These are phyloP conservation scores for Syngnathus floridae DNA, from an alignment of 2,113 vertebrate species.

Conservation along the genomic window DNA sequence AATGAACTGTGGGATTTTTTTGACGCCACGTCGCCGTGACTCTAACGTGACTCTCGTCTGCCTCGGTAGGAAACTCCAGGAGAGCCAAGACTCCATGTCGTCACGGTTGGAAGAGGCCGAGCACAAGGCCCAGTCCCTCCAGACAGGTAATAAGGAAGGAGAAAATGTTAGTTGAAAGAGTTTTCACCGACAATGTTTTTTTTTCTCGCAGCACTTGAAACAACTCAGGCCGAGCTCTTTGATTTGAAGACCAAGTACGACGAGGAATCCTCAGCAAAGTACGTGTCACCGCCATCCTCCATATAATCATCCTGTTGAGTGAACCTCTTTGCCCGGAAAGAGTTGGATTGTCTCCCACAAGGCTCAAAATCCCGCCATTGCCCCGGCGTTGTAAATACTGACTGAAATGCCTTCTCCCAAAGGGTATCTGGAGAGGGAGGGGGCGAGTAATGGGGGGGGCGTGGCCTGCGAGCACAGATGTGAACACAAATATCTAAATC, in stretches of 20 bases:
- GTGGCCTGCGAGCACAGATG: background rate
- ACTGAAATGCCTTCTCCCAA: conserved; percentile 34
- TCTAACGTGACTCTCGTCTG: conserved; percentile 27
- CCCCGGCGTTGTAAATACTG: conserved; percentile 53
- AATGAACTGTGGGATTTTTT: conserved; percentile 46
- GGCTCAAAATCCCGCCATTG: conserved; percentile 54
- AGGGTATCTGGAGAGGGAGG: background rate
- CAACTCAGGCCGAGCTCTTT: conserved; percentile 96
- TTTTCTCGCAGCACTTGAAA: conserved; percentile 83
- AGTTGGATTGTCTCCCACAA: conserved; percentile 59
- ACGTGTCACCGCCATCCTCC: conserved; percentile 55
- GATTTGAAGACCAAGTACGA: conserved; percentile 99
- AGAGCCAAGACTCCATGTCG: conserved; percentile 88
- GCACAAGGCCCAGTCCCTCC: conserved; percentile 87
- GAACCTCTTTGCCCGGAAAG: conserved; percentile 51
- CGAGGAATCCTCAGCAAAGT: conserved; percentile 98
- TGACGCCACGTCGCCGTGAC: conserved; percentile 49
- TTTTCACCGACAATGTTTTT: conserved; percentile 27
- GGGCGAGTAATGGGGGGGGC: background rate
- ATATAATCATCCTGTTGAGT: conserved; percentile 62
- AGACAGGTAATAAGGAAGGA: conserved; percentile 79
- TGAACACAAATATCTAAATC: conserved; percentile 5
- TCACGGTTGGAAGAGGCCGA: conserved; percentile 92
- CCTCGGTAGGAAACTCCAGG: conserved; percentile 83
- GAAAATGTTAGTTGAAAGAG: background rate